These are phyloP conservation scores for Ophion ellenae DNA, from an alignment of 2,888 invertebrate species.

Conservation along the genomic window DNA sequence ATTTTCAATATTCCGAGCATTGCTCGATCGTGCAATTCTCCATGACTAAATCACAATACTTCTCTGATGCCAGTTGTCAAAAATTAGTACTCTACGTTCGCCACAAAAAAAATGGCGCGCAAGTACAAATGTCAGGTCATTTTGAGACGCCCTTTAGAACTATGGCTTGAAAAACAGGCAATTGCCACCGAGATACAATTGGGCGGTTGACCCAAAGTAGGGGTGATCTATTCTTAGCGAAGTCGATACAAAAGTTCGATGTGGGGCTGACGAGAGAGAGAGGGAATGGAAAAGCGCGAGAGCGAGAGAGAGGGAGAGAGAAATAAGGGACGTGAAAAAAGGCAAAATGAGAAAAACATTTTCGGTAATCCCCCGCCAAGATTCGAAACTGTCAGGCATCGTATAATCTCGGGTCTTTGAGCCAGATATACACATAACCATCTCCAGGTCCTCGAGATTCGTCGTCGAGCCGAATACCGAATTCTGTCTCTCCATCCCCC, in stretches of 20 bases:
- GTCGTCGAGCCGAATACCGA: slow-evolving; percentile 22
- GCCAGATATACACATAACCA: not conserved
- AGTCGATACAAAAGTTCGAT: slow-evolving; percentile 12
- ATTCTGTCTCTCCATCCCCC: not conserved
- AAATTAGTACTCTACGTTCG: too few relatives aligned
- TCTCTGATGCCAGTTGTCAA: too few relatives aligned
- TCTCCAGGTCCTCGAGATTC: slow-evolving; percentile 31
- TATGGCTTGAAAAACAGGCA: too few relatives aligned
- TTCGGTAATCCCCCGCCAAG: slow-evolving; percentile 34
- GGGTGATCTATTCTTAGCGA: not conserved
- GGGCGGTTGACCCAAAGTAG: not conserved
- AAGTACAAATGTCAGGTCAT: too few relatives aligned
- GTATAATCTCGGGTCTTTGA: slow-evolving; percentile 3
- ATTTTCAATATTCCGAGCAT: too few relatives aligned
- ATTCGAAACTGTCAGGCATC: not conserved
- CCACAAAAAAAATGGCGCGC: too few relatives aligned
- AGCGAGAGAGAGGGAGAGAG: slow-evolving; percentile 6
- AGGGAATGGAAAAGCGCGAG: not conserved
- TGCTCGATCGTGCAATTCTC: too few relatives aligned
- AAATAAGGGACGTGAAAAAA: not conserved
- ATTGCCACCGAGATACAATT: not conserved
- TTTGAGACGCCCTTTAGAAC: too few relatives aligned
- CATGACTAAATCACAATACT: too few relatives aligned
- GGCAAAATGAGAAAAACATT: slow-evolving; percentile 23
- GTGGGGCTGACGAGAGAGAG: slow-evolving; percentile 11